Evolutionary conservation across 2,113 vertebrate genomes (phyloP).

Genomic region (Cromileptes altivelis): DNA sequence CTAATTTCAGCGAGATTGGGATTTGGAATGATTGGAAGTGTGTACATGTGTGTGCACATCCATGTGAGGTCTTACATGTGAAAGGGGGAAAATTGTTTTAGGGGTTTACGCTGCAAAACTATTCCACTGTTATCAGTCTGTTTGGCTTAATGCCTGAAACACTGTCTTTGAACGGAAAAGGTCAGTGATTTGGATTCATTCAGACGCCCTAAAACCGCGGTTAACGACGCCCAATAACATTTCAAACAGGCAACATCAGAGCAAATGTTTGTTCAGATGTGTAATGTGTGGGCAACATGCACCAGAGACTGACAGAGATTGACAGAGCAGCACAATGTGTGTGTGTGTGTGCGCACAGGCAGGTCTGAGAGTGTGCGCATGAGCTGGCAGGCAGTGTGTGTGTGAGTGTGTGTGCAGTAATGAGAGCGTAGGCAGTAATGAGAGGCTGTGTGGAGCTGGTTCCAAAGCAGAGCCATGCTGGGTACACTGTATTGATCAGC

Average conservation of each 20-base stretch:
- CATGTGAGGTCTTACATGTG: conserved; percentile 25
- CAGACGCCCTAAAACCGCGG: background rate
- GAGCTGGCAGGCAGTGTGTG: conserved; percentile 5
- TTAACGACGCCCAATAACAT: background rate
- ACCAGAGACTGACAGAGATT: background rate
- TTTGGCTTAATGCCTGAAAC: background rate
- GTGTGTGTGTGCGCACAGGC: background rate
- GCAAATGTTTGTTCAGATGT: conserved; percentile 47
- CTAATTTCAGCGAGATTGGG: conserved; percentile 76
- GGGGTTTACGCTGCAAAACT: conserved; percentile 17
- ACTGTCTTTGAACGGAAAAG: background rate
- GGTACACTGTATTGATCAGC: conserved; percentile 75
- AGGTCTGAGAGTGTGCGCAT: conserved; percentile 22
- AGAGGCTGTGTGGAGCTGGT: conserved; percentile 66
- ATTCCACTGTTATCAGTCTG: background rate
- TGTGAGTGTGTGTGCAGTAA: conserved; percentile 38
- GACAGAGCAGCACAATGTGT: conserved; percentile 29
- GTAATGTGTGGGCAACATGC: conserved; percentile 28
- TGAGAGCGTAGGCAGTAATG: conserved; percentile 67
- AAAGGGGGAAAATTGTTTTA: background rate
- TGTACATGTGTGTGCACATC: conserved; percentile 4
- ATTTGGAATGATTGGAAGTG: conserved; percentile 57
- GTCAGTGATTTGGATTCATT: background rate
- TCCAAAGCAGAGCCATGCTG: conserved; percentile 67
- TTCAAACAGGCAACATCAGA: conserved; percentile 34